Base-by-base conservation (phyloP, 35 echinoderm and acorn worm genomes). In the Amphiura filiformis region DNA sequence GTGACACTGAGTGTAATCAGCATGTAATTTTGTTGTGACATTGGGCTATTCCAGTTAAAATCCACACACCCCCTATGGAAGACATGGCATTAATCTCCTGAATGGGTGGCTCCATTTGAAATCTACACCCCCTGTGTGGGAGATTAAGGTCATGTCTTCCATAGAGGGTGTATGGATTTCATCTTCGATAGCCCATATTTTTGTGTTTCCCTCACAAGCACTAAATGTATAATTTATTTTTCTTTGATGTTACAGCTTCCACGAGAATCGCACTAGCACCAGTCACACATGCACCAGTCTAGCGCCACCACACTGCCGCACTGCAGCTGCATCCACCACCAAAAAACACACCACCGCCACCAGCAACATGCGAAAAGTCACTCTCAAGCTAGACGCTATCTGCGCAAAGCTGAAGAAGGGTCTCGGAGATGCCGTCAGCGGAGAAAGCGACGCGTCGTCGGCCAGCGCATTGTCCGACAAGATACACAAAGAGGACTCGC, bases 341-440 rank as follows among this genome's bases (percentile, higher is more conserved):
- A 70, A 70, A 11, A 70, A 70, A 70, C 44, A 7, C 20, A 15
- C 35, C 64, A 44, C 85, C 76, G n/a, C 32, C n/a, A 82, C 76
- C 88, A n/a, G n/a, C n/a, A 95, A 33, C 40, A 96, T 96, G 94
- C 82, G 56, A 36, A 96, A 96, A 70, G 88, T 80, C 38, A 96
- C 90, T 22, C 81, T 96, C 49, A 96, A 92, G 79, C 94, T 96
- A 49, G 94, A 96, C 42, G 94, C 94, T 0, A 96, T 96, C 28
- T 96, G 94, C 78, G 94, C 94, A 20, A 96, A 96, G 84, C 65
- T 96, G 39, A 92, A 92, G 56, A 70, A 95, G 87, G 90, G 94
- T 81, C 65, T 92, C 42, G 81, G 80, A 7, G 28, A 70, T 70
- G 61, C 61, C 2, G 4, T 3, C 15, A 26, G 17, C 15, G 26